Evolutionary conservation across 2,797 vertebrate species (phyloP).

Genomic region (Tinamus major): DNA sequence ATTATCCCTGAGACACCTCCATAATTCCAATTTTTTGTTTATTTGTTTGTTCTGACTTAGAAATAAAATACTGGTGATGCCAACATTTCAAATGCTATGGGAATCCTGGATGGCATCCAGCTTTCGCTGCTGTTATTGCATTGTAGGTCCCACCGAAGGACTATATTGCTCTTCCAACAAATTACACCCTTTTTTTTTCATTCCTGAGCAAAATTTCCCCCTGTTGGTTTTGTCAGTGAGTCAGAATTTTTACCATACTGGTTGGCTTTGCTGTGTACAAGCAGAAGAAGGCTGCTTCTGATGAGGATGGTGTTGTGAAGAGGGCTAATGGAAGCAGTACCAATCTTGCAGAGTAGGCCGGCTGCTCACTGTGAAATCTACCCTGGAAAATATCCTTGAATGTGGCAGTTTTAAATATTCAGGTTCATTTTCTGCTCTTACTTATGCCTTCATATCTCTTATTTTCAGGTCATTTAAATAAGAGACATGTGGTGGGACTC

Average conservation of each 20-base stretch:
- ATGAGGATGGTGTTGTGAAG: background rate
- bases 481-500: conserved; percentile 71
- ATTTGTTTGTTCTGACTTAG: background rate
- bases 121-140: conserved; percentile 27
- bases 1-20: background rate
- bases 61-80: background rate
- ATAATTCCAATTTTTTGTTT: background rate
- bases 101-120: conserved; percentile 14
- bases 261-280: background rate
- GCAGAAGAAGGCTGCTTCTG: background rate
- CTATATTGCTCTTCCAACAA: background rate
- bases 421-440: conserved; percentile 65
- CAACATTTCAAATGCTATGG: background rate
- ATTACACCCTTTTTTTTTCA: background rate
- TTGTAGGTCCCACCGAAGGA: background rate
- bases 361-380: conserved; percentile 28
- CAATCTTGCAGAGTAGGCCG: background rate
- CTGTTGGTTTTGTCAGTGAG: background rate
- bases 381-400: conserved; percentile 36
- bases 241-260: background rate
- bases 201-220: background rate
- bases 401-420: conserved; percentile 48
- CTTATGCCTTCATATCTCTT: conserved; percentile 63
- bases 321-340: background rate
- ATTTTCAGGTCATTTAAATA: conserved; percentile 77